phyloP scores from a whole-genome alignment of 1,140 invertebrate genomes.

The Meloidogyne hapla region DNA sequence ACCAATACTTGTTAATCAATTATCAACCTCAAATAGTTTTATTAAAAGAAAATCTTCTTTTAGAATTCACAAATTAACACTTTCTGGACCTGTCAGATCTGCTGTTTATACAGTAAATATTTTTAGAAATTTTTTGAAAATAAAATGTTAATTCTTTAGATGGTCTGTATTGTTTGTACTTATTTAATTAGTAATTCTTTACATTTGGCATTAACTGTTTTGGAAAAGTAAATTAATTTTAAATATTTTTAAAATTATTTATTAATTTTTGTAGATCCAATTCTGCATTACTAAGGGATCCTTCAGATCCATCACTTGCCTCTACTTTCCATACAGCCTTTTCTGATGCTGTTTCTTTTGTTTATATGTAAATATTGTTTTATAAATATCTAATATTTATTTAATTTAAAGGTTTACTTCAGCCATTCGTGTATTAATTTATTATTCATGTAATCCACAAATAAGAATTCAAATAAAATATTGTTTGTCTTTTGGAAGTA shows the following conservation, averaged over 20 bases:
- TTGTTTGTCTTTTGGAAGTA: slow-evolving; percentile 15
- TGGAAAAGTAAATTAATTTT: slow-evolving; percentile 43
- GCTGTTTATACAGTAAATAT: slow-evolving; percentile 18
- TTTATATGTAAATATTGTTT: too few species aligned
- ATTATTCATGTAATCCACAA: slow-evolving; percentile 53
- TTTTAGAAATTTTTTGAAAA: background rate
- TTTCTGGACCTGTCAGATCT: slow-evolving; percentile 10
- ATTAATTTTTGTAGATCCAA: slow-evolving; percentile 41
- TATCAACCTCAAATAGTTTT: background rate
- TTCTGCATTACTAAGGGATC: slow-evolving; percentile 44
- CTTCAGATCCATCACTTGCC: slow-evolving; percentile 49
- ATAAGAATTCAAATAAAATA: slow-evolving; percentile 42
- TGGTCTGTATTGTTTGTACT: slow-evolving; percentile 24
- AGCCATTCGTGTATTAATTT: slow-evolving; percentile 58
- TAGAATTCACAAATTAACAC: slow-evolving; percentile 26
- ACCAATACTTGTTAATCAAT: background rate
- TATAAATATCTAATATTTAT: too few species aligned
- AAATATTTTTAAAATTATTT: too few species aligned
- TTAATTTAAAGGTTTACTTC: slow-evolving; percentile 54
- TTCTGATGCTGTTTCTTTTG: slow-evolving; percentile 49
- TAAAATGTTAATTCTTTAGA: slow-evolving; percentile 23
- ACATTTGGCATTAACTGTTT: slow-evolving; percentile 52
- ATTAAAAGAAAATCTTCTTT: slow-evolving; percentile 6
- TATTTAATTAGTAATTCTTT: slow-evolving; percentile 55
- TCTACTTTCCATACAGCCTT: slow-evolving; percentile 60